These are phyloP conservation scores for Acronicta leporina DNA, from an alignment of 2,888 invertebrate genomes.

Conservation along the genomic window DNA sequence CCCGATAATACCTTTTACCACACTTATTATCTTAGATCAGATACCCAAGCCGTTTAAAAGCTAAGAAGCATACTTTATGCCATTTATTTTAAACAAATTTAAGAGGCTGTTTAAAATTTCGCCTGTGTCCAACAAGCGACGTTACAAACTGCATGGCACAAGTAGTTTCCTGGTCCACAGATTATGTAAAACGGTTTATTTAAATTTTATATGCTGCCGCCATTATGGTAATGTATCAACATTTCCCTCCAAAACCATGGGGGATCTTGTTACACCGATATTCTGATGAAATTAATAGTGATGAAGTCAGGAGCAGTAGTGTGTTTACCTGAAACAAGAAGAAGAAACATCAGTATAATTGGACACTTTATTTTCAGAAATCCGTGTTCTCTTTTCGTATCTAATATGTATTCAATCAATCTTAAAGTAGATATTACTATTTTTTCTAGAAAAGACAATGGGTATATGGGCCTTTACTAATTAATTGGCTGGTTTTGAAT, in stretches of 20 bases:
- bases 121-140: neutral
- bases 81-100: neutral
- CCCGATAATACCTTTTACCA: no score
- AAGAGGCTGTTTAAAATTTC: neutral
- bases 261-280: conserved; percentile 12
- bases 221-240: conserved; percentile 57
- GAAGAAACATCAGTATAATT: conserved; percentile 12
- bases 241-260: conserved; percentile 47
- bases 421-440: no score
- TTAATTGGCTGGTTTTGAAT: no score
- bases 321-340: conserved; percentile 44
- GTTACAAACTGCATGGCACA: conserved; percentile 14
- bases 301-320: conserved; percentile 12
- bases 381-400: no score
- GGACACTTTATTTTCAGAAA: no score
- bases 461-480: no score
- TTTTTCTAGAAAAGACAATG: no score
- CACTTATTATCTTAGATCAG: no score
- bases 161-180: conserved; percentile 40
- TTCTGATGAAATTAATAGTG: conserved; percentile 28
- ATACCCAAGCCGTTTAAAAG: no score
- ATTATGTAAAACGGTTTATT: conserved; percentile 65
- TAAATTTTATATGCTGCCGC: conserved; percentile 60
- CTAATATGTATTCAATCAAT: no score
- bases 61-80: neutral